Conservation (phyloP, 2,888 invertebrate genomes). For the Disparrhopalites patrizii region DNA sequence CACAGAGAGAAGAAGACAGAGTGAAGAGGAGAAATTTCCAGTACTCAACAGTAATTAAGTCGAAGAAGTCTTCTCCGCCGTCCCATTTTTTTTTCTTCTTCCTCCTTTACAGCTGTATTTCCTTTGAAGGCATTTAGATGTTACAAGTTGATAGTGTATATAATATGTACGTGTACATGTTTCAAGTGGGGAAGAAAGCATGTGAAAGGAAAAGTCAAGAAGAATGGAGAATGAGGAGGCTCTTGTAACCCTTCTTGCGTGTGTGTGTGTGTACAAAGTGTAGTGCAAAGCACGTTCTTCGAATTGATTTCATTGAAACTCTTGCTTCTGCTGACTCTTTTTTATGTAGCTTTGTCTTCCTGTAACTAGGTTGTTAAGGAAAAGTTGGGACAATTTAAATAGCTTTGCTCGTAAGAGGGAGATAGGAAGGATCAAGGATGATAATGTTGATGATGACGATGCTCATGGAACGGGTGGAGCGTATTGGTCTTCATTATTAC, state of each 20-base stretch:
- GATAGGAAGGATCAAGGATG: background rate
- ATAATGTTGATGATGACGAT: background rate
- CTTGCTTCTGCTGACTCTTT: background rate
- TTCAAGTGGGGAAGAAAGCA: no score
- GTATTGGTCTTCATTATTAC: background rate
- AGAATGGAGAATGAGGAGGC: no score
- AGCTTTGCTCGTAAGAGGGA: slow-evolving; percentile 1
- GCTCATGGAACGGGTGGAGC: background rate
- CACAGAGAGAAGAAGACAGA: background rate
- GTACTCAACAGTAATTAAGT: slow-evolving; percentile 26
- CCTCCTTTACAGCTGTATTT: background rate
- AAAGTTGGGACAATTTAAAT: slow-evolving; percentile 25
- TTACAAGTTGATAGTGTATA: no score
- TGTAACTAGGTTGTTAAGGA: slow-evolving; percentile 17
- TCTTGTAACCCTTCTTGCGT: no score
- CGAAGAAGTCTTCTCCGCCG: no score
- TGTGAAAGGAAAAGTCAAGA: no score
- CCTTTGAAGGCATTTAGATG: slow-evolving; percentile 8
- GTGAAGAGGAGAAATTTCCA: background rate
- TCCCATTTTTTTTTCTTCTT: background rate
- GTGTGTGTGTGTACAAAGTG: background rate
- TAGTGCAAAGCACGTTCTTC: slow-evolving; percentile 9
- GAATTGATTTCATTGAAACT: slow-evolving; percentile 14
- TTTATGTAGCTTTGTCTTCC: slow-evolving; percentile 1
- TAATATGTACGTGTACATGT: no score